Evolutionary conservation across 2,888 invertebrate genomes (phyloP).

Genomic region (Amorpha juglandis): DNA sequence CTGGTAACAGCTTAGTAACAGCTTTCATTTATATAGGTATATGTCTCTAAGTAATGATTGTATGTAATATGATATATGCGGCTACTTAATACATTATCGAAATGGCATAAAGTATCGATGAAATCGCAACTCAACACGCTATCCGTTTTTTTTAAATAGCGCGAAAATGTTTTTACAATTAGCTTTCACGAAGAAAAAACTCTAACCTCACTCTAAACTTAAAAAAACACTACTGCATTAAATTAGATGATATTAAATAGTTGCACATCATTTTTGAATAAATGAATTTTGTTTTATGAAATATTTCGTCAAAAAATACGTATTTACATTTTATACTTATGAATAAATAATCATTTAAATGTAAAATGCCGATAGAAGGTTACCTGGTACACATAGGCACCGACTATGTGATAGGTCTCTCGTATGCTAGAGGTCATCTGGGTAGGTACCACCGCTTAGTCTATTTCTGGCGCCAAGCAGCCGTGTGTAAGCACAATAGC

Average conservation of each 20-base stretch:
- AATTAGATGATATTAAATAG: background rate
- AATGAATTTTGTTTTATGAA: background rate
- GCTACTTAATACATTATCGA: conserved; percentile 1
- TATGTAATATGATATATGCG: conserved; percentile 5
- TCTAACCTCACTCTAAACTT: background rate
- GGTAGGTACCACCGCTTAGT: too few relatives aligned
- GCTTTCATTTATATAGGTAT: background rate
- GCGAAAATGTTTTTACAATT: conserved; percentile 23
- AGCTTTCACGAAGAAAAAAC: conserved; percentile 30
- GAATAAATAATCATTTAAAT: too few relatives aligned
- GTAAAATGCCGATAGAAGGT: too few relatives aligned
- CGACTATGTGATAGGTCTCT: too few relatives aligned
- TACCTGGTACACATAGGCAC: too few relatives aligned
- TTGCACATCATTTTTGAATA: background rate
- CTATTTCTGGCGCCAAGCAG: too few relatives aligned
- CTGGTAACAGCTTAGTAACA: background rate
- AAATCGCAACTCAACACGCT: conserved; percentile 26
- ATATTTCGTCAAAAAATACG: background rate
- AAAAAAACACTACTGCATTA: background rate
- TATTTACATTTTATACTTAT: too few relatives aligned
- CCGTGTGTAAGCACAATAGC: too few relatives aligned
- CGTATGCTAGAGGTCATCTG: too few relatives aligned
- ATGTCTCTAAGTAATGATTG: background rate
- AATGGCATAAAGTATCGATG: conserved; percentile 5
- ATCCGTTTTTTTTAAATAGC: conserved; percentile 8